phyloP scores from a whole-genome alignment of 2,797 vertebrate species.

The Siniperca scherzeri region DNA sequence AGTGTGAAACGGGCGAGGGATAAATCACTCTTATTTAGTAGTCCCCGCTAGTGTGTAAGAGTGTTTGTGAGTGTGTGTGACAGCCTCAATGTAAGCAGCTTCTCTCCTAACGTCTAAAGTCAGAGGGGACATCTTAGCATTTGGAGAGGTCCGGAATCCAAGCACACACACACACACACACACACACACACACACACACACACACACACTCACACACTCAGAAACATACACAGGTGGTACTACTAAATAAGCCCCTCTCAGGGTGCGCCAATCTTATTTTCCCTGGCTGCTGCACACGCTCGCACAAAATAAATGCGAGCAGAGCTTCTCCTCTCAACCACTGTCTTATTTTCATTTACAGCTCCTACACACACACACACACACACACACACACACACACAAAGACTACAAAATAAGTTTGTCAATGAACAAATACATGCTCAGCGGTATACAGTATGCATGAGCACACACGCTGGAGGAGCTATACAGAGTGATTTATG shows the following conservation, averaged over 20 bases:
- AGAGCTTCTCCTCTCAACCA: slow-evolving; percentile 29
- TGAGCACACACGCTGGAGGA: slow-evolving; percentile 15
- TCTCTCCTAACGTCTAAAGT: slow-evolving; percentile 53
- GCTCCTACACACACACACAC: neutral
- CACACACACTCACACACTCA: slow-evolving; percentile 7
- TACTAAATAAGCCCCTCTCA: slow-evolving; percentile 51
- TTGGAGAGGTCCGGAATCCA: slow-evolving; percentile 54
- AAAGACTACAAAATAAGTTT: neutral
- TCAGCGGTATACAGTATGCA: slow-evolving; percentile 18
- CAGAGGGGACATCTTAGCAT: slow-evolving; percentile 63
- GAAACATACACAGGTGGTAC: slow-evolving; percentile 25
- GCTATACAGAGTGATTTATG: slow-evolving; percentile 28
- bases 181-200: neutral
- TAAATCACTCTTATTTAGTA: slow-evolving; percentile 63
- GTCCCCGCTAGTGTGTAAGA: slow-evolving; percentile 10
- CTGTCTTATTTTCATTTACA: slow-evolving; percentile 44
- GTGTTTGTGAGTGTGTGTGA: slow-evolving; percentile 42
- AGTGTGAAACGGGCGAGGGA: slow-evolving; percentile 6
- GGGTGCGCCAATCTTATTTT: slow-evolving; percentile 54
- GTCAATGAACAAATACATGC: neutral
- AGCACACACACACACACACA: neutral
- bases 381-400: neutral
- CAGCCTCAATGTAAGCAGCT: slow-evolving; percentile 52
- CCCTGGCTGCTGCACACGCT: slow-evolving; percentile 44
- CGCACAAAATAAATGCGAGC: slow-evolving; percentile 30